phyloP scores from a whole-genome alignment of 1,140 invertebrate genomes.

The Aphelinus atriplicis region DNA sequence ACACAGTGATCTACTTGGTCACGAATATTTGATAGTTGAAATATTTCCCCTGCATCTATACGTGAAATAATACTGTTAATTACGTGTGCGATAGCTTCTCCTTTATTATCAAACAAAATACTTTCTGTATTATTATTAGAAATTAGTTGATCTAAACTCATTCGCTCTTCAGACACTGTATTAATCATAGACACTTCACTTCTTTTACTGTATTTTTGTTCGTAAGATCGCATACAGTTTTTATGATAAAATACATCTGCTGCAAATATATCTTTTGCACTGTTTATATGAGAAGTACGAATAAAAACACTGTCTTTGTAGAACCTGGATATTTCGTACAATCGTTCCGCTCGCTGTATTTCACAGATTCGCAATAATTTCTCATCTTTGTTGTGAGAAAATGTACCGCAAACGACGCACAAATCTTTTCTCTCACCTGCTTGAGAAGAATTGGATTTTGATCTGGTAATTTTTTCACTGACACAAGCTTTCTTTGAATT shows the following conservation, averaged over 20 bases:
- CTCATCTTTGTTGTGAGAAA: not conserved
- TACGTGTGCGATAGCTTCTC: too few species aligned
- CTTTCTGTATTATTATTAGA: too few species aligned
- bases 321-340: conserved; percentile 11
- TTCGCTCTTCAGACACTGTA: not conserved
- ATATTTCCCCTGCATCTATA: not conserved
- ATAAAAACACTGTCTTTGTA: not conserved
- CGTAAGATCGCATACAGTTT: conserved; percentile 1
- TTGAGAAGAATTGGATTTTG: not conserved
- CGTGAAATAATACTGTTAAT: not conserved
- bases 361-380: conserved; percentile 7
- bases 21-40: not conserved
- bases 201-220: not conserved
- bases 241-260: conserved; percentile 11
- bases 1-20: not conserved
- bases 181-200: not conserved
- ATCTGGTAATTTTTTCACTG: not conserved
- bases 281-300: conserved; percentile 7
- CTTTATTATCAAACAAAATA: too few species aligned
- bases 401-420: not conserved
- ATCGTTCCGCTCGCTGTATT: not conserved
- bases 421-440: not conserved
- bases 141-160: too few species aligned
- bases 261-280: conserved; percentile 16
- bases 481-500: not conserved